phyloP scores from a whole-genome alignment of 2,797 vertebrate genomes.

The Lepus oiostolus region DNA sequence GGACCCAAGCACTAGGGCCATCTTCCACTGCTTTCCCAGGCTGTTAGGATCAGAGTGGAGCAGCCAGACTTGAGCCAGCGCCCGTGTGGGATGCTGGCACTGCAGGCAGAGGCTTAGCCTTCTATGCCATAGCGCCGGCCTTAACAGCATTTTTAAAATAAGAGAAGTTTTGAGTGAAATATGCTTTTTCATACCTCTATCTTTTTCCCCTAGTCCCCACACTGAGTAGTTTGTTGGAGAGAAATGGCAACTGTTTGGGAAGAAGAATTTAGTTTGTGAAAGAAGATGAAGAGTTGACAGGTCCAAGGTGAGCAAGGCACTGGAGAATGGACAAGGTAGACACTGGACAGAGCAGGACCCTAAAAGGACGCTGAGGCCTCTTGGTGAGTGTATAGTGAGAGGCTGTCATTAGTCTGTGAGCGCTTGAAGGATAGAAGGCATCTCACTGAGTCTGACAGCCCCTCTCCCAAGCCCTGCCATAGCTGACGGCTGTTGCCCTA shows the following conservation, averaged over 20 bases:
- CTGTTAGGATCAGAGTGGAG: no score
- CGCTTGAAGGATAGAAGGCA: neutral
- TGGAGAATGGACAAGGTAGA: neutral
- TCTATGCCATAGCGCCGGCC: no score
- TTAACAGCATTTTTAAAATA: neutral
- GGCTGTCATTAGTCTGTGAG: neutral
- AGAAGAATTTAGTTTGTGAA: constrained; percentile 12
- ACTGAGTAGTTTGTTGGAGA: neutral
- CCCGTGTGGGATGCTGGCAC: no score
- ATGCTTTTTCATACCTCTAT: neutral
- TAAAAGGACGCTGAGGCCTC: neutral
- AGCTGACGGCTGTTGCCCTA: neutral
- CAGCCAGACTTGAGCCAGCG: no score
- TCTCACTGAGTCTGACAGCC: neutral
- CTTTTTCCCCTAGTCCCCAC: no score
- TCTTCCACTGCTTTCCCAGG: no score
- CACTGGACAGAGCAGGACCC: neutral
- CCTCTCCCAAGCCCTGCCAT: neutral
- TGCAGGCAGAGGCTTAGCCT: no score
- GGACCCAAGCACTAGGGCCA: no score
- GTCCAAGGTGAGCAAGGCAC: neutral
- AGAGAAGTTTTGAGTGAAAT: neutral
- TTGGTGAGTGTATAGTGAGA: neutral
- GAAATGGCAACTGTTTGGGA: neutral
- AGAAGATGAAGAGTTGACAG: neutral